Conservation (phyloP, 2,888 invertebrate genomes). For the Linyphia triangularis region DNA sequence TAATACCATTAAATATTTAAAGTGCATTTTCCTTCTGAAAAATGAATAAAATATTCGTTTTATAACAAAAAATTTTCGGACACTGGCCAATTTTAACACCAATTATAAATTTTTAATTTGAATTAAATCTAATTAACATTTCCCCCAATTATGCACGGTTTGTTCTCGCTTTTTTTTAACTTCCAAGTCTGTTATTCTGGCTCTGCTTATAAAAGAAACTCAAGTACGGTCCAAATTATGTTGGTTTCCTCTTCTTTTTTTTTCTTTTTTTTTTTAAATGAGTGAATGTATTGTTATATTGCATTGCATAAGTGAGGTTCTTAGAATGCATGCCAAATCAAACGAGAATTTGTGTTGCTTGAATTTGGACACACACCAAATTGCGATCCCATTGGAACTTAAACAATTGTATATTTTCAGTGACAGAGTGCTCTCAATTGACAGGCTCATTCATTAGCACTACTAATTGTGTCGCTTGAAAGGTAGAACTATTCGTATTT, state of each 20-base stretch:
- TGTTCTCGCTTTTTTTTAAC: no score
- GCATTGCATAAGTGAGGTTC: conserved; percentile 20
- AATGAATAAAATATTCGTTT: no score
- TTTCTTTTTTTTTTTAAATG: neutral
- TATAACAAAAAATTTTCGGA: no score
- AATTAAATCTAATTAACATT: neutral
- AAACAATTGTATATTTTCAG: conserved; percentile 23
- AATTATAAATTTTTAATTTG: no score
- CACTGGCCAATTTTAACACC: no score
- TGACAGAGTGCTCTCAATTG: conserved; percentile 3
- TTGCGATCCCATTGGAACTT: conserved; percentile 2
- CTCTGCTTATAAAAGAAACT: neutral
- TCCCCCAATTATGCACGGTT: no score
- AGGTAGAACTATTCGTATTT: neutral
- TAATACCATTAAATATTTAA: no score
- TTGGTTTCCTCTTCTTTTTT: neutral
- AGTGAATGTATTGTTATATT: neutral
- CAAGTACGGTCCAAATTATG: no score
- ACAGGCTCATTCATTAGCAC: conserved; percentile 6
- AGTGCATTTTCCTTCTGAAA: no score
- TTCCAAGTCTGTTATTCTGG: neutral
- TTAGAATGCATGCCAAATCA: conserved; percentile 7
- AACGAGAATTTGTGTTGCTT: conserved; percentile 17
- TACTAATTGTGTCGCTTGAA: neutral
- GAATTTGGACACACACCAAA: conserved; percentile 24